phyloP scores from a whole-genome alignment of 2,113 vertebrate species.

The Lethenteron camtschaticum region DNA sequence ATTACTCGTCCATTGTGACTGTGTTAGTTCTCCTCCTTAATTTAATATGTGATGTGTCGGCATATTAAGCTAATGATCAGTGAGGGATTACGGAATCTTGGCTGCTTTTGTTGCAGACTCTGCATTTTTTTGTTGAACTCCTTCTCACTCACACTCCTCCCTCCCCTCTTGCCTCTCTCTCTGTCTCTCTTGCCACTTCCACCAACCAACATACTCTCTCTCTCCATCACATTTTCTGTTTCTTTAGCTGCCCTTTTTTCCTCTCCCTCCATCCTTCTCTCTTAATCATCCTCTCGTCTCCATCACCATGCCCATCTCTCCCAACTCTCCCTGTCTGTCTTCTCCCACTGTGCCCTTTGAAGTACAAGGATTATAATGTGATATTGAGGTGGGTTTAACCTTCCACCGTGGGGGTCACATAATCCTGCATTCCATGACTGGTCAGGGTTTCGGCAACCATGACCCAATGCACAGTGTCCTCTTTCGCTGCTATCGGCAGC shows the following conservation, averaged over 20 bases:
- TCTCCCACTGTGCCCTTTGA: neutral
- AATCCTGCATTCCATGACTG: no score
- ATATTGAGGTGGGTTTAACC: no score
- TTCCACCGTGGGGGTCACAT: no score
- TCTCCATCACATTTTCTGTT: neutral
- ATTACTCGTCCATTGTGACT: no score
- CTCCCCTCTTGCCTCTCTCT: neutral
- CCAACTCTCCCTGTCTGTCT: neutral
- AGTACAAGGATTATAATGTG: no score
- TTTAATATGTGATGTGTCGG: no score
- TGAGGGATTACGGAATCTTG: neutral
- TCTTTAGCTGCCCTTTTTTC: neutral
- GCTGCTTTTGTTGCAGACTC: neutral
- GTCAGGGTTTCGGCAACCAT: no score
- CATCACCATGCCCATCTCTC: neutral
- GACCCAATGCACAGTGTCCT: no score
- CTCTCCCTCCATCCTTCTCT: neutral
- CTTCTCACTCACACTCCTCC: neutral
- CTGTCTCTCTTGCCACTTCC: neutral
- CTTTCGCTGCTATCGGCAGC: no score
- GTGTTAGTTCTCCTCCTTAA: no score
- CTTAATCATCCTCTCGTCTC: neutral
- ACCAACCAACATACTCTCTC: neutral
- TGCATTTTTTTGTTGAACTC: neutral
- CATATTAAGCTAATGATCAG: neutral